A percentile compares a stretch with the other conserved stretches of the same genome.
Evolutionary conservation across 1,140 invertebrate species (phyloP).

Genomic region (Conus betulinus): DNA sequence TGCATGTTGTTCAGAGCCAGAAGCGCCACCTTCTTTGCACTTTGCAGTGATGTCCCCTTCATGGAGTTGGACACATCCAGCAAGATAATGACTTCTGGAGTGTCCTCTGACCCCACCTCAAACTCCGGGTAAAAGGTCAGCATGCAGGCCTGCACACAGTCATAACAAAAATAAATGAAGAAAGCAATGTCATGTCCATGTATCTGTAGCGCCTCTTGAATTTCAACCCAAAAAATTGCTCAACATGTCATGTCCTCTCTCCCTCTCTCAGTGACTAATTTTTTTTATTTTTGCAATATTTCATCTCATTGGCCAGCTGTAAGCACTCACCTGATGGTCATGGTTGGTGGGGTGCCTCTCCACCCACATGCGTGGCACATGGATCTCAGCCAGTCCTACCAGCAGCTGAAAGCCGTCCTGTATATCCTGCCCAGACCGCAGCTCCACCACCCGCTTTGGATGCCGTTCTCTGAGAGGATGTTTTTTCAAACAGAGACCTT

Average conservation of each 20-base stretch:
- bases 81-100: constrained; percentile 63
- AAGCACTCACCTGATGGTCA: constrained; percentile 60
- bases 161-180: too few relatives aligned
- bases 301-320: too few relatives aligned
- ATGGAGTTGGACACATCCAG: constrained; percentile 74
- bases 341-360: constrained; percentile 62
- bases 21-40: constrained; percentile 67
- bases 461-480: constrained; percentile 60
- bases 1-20: constrained; percentile 59
- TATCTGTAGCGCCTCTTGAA: too few relatives aligned
- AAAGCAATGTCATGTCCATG: too few relatives aligned
- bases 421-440: constrained; percentile 56
- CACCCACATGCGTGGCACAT: constrained; percentile 75
- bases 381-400: constrained; percentile 72
- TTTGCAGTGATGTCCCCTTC: constrained; percentile 56
- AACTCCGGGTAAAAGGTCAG: constrained; percentile 75
- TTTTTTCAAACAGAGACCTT: constrained; percentile 4
- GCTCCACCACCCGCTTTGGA: constrained; percentile 67
- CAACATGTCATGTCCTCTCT: neutral
- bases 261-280: too few relatives aligned
- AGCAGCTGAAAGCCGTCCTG: constrained; percentile 68
- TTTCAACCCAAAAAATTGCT: neutral
- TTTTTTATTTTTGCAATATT: too few relatives aligned
- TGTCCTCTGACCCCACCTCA: constrained; percentile 60
- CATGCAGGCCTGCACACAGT: constrained; percentile 71